phyloP scores from a whole-genome alignment of 2,797 vertebrate species.

The Hoplostethus mediterraneus region DNA sequence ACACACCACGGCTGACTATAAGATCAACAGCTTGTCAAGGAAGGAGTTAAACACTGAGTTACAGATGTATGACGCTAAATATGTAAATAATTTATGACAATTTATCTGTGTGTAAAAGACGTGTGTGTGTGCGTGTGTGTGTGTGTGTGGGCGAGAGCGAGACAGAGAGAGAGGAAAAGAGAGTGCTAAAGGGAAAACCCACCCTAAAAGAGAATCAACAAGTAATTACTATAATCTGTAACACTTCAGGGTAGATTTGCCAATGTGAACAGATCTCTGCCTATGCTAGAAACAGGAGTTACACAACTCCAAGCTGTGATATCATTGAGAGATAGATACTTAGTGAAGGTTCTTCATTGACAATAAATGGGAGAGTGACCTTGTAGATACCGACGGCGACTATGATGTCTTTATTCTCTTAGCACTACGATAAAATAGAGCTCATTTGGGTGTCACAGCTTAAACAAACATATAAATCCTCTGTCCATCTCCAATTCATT shows the following conservation, averaged over 20 bases:
- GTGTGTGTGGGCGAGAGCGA: not conserved
- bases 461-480: conserved; percentile 47
- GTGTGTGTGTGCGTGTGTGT: not conserved
- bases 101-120: not conserved
- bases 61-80: not conserved
- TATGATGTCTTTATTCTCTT: conserved; percentile 22
- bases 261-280: not conserved
- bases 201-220: conserved; percentile 10
- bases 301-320: conserved; percentile 3
- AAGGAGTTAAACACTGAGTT: not conserved
- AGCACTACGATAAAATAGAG: conserved; percentile 39
- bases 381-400: conserved; percentile 28
- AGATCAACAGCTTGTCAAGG: conserved; percentile 4
- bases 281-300: not conserved
- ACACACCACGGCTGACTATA: not conserved
- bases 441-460: conserved; percentile 45
- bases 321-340: conserved; percentile 13
- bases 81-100: not conserved
- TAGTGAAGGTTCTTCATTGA: conserved; percentile 32
- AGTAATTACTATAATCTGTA: conserved; percentile 20
- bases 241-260: conserved; percentile 9
- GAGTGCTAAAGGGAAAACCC: not conserved
- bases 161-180: not conserved
- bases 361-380: conserved; percentile 32
- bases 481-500: conserved; percentile 25